Percentiles rank a stretch among this genome's conserved stretches.
phyloP scores from a whole-genome alignment of 2,797 vertebrate species.

The Thalassophryne amazonica region DNA sequence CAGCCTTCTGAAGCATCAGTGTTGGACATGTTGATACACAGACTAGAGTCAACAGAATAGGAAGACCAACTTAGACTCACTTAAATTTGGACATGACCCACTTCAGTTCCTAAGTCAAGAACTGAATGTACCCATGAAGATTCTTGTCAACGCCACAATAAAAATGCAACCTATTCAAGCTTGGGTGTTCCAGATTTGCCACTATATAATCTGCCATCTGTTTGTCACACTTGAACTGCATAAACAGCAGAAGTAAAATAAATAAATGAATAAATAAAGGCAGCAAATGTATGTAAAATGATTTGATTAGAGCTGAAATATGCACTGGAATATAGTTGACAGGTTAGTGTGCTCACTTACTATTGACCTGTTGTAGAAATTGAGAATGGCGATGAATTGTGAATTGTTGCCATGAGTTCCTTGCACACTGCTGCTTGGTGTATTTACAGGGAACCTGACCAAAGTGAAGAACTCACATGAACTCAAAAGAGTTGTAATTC shows the following conservation, averaged over 20 bases:
- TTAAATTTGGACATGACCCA: too few relatives aligned
- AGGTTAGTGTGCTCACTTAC: conserved; percentile 7
- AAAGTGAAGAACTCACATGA: background rate
- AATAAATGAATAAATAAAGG: background rate
- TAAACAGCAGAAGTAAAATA: background rate
- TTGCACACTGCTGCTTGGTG: background rate
- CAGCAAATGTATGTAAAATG: background rate
- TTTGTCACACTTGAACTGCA: conserved; percentile 28
- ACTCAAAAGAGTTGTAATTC: background rate
- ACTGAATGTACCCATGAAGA: too few relatives aligned
- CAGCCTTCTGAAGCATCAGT: too few relatives aligned
- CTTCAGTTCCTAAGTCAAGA: too few relatives aligned
- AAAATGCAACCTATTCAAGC: too few relatives aligned
- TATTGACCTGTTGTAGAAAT: background rate
- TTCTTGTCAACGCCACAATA: too few relatives aligned
- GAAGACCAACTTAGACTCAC: too few relatives aligned
- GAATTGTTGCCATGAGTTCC: background rate
- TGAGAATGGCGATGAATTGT: background rate
- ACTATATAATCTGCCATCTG: conserved; percentile 20
- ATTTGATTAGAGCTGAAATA: background rate
- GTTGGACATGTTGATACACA: too few relatives aligned
- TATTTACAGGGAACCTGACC: background rate
- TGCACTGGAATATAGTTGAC: background rate
- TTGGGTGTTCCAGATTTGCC: conserved; percentile 9
- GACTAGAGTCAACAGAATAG: too few relatives aligned